These are phyloP conservation scores for Zele albiditarsus DNA, from an alignment of 2,888 invertebrate genomes.

Conservation along the genomic window DNA sequence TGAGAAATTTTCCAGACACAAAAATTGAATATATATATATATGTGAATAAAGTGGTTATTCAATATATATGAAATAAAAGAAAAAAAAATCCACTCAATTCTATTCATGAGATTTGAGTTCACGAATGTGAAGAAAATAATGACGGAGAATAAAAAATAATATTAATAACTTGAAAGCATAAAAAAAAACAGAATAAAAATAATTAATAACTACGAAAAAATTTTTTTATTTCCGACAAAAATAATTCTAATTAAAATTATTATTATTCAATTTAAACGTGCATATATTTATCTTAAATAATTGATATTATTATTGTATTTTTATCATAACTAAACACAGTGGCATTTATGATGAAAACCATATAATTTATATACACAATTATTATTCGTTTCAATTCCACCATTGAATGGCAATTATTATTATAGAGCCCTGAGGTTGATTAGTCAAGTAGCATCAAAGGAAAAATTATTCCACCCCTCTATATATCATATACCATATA, in stretches of 20 bases:
- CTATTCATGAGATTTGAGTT: too few species aligned
- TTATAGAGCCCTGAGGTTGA: slow-evolving; percentile 30
- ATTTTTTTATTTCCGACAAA: not conserved
- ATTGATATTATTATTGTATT: slow-evolving; percentile 2
- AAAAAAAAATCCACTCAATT: too few species aligned
- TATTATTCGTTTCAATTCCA: not conserved
- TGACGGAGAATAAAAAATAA: too few species aligned
- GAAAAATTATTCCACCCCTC: slow-evolving; percentile 41
- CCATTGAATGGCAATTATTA: slow-evolving; percentile 23
- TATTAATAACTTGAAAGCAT: too few species aligned
- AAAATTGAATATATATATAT: slow-evolving; percentile 9
- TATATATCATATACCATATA: not conserved
- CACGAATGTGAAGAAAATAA: too few species aligned
- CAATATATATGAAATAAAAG: slow-evolving; percentile 4
- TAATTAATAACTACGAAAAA: not conserved
- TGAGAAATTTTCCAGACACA: slow-evolving; percentile 63
- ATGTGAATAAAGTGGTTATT: not conserved
- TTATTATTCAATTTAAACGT: not conserved
- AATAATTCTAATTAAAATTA: too few species aligned
- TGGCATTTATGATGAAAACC: not conserved
- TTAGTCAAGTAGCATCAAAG: slow-evolving; percentile 31
- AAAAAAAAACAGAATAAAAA: too few species aligned
- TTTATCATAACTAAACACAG: slow-evolving; percentile 34
- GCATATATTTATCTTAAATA: not conserved
- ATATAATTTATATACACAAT: not conserved